A percentile compares a stretch with the other conserved stretches of the same genome.
These are phyloP conservation scores for Dermochelys coriacea DNA, from an alignment of 2,797 vertebrate species.

Conservation along the genomic window DNA sequence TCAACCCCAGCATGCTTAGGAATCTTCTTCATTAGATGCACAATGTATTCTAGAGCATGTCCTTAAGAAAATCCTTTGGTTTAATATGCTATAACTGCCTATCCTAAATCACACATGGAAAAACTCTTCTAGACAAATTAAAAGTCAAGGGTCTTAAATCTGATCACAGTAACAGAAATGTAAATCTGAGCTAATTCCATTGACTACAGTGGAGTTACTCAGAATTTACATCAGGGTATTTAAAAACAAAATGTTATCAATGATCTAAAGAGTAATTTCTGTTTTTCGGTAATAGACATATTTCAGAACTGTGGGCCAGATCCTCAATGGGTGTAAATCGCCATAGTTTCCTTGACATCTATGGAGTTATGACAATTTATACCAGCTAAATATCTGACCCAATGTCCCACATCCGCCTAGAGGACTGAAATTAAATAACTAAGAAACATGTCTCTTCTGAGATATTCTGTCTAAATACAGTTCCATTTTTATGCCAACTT, in stretches of 20 bases:
- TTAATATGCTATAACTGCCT: not conserved
- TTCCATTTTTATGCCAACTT: conserved; percentile 27
- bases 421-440: conserved; percentile 21
- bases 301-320: not conserved
- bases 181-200: not conserved
- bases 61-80: not conserved
- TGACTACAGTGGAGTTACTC: not conserved
- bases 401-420: not conserved
- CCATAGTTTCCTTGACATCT: not conserved
- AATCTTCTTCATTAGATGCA: too few species aligned
- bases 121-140: not conserved
- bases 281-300: not conserved
- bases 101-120: not conserved
- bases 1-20: too few species aligned
- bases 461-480: conserved; percentile 5
- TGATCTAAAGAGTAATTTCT: not conserved
- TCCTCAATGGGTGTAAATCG: not conserved
- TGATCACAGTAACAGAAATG: not conserved
- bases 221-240: not conserved
- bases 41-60: too few species aligned
- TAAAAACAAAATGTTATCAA: not conserved
- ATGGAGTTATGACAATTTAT: conserved; percentile 13
- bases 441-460: not conserved
- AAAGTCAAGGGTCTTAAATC: conserved; percentile 10
- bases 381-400: not conserved